Evolutionary conservation across 1,140 invertebrate species (phyloP).

Genomic region (Conus ventricosus): DNA sequence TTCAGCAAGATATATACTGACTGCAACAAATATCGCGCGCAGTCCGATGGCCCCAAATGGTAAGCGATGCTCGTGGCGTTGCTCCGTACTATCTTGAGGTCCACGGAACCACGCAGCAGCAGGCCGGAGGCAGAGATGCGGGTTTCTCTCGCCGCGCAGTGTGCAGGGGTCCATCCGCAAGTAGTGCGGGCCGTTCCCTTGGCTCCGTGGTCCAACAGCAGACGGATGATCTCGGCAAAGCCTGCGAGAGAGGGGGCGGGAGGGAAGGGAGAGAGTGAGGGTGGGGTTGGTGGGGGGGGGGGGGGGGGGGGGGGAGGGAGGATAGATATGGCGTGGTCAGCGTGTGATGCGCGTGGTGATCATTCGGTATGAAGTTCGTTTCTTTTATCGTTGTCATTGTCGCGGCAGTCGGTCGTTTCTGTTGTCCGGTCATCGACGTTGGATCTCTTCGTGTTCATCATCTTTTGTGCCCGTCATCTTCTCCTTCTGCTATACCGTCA

Average conservation of each 20-base stretch:
- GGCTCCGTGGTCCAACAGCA: constrained; percentile 67
- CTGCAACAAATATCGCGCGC: constrained; percentile 62
- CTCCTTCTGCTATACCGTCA: no score
- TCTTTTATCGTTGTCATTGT: no score
- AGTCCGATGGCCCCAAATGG: constrained; percentile 67
- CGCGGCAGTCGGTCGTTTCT: no score
- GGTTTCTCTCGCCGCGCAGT: constrained; percentile 70
- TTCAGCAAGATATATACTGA: constrained; percentile 46
- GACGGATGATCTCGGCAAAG: constrained; percentile 66
- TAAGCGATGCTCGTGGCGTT: constrained; percentile 61
- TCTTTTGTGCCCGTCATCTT: no score
- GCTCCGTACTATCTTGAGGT: constrained; percentile 65
- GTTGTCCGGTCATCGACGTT: no score
- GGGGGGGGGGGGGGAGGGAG: no score
- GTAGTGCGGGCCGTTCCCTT: constrained; percentile 60
- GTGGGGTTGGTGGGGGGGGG: no score
- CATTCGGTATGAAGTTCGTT: no score
- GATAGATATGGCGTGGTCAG: no score
- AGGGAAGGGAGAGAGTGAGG: no score
- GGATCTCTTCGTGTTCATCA: no score
- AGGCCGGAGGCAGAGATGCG: constrained; percentile 60
- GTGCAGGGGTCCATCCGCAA: constrained; percentile 70
- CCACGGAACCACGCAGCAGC: constrained; percentile 54
- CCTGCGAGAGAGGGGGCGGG: constrained; percentile 50
- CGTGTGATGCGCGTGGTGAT: no score